These are phyloP conservation scores for Luscinia luscinia DNA, from an alignment of 2,797 vertebrate species.

Conservation along the genomic window DNA sequence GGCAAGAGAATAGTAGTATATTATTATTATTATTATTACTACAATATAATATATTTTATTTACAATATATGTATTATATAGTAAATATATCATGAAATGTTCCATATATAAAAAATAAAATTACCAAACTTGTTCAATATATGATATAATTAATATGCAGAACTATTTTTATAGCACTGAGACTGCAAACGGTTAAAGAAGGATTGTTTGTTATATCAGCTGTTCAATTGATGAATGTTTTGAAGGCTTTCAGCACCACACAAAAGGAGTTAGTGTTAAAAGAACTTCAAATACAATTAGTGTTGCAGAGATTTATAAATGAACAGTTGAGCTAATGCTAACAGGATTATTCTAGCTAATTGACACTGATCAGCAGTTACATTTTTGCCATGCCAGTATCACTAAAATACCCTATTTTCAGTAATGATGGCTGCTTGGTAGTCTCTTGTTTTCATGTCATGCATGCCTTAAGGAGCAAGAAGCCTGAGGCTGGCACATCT, in stretches of 20 bases:
- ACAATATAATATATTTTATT: no score
- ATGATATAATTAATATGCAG: background rate
- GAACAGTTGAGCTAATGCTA: conserved; percentile 50
- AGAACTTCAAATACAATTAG: conserved; percentile 50
- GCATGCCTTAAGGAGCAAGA: conserved; percentile 25
- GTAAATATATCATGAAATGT: background rate
- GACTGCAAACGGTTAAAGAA: background rate
- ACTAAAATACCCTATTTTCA: conserved; percentile 29
- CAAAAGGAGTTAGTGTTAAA: conserved; percentile 42
- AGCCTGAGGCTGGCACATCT: conserved; percentile 14
- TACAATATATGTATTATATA: background rate
- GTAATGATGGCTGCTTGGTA: background rate
- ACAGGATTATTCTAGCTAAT: conserved; percentile 69
- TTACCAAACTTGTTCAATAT: background rate
- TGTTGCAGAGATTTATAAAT: conserved; percentile 40
- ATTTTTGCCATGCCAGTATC: conserved; percentile 32
- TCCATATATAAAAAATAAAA: background rate
- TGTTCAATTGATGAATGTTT: conserved; percentile 35
- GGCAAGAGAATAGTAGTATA: background rate
- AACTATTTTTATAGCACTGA: background rate
- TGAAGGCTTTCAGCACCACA: conserved; percentile 13
- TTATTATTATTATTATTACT: no score
- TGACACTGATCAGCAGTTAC: conserved; percentile 60
- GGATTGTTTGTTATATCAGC: conserved; percentile 30
- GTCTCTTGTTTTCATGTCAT: conserved; percentile 28